Evolutionary conservation across 2,888 invertebrate genomes (phyloP).

Genomic region (Petrolisthes manimaculis): DNA sequence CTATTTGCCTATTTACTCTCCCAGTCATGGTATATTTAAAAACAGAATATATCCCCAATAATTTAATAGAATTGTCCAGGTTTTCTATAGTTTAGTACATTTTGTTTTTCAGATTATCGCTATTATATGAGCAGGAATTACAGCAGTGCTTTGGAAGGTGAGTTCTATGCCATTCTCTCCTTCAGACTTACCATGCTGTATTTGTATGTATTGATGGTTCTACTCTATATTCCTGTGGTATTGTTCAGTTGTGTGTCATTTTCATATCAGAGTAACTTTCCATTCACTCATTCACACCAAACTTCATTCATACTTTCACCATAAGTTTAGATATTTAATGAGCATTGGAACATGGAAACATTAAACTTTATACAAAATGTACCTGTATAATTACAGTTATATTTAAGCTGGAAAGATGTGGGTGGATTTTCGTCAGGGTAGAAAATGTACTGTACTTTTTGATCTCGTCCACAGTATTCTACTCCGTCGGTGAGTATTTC

Average conservation of each 20-base stretch:
- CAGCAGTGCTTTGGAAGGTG: conserved; percentile 38
- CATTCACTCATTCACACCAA: no score
- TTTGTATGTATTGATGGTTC: background rate
- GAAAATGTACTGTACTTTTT: background rate
- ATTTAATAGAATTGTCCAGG: conserved; percentile 6
- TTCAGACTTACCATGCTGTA: background rate
- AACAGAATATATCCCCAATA: background rate
- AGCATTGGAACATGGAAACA: no score
- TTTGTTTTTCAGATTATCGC: conserved; percentile 43
- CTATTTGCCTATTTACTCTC: no score
- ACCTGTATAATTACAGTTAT: no score
- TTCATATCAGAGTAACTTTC: background rate
- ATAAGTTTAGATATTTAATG: no score
- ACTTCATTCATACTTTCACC: no score
- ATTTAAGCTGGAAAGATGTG: no score
- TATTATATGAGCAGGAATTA: conserved; percentile 53
- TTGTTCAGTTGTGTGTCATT: background rate
- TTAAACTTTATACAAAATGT: no score
- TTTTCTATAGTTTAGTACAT: background rate
- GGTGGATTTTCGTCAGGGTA: no score
- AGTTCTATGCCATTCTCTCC: conserved; percentile 15
- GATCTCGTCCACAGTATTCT: conserved; percentile 35
- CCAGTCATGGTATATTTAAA: no score
- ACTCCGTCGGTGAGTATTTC: conserved; percentile 46
- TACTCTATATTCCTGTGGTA: background rate